Base-by-base conservation (phyloP, 2,797 vertebrate species). In the Spondyliosoma cantharus region DNA sequence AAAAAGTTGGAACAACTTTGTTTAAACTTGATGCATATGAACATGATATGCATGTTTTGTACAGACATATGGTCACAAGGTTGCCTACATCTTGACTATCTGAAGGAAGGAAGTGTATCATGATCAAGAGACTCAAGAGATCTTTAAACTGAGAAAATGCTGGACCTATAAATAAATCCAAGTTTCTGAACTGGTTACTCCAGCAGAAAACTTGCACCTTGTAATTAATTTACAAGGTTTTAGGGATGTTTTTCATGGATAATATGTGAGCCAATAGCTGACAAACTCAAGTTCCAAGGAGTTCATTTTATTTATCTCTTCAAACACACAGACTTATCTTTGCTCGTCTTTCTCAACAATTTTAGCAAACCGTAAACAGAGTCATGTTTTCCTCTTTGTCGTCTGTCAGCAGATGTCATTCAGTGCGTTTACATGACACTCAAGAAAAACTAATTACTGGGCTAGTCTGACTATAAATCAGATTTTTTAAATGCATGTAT, bases 401-500 rank as follows among this genome's bases (percentile, higher is more conserved):
- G 7, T 9, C 27, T 7, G 29, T 53, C 19, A 60, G 56, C 22
- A 67, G 22, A 66, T 74, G 46, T 61, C 48, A 60, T n/a, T n/a
- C n/a, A n/a, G n/a, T n/a, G n/a, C n/a, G n/a, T n/a, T n/a, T n/a
- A n/a, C n/a, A n/a, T n/a, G n/a, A n/a, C n/a, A n/a, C n/a, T n/a
- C n/a, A n/a, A n/a, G n/a, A n/a, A n/a, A n/a, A n/a, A n/a, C n/a
- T n/a, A n/a, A n/a, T n/a, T n/a, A n/a, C n/a, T n/a, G n/a, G n/a
- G n/a, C n/a, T n/a, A n/a, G n/a, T n/a, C n/a, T n/a, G n/a, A n/a
- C n/a, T n/a, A n/a, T n/a, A n/a, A n/a, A n/a, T n/a, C n/a, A n/a
- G n/a, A n/a, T n/a, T n/a, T n/a, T n/a, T n/a, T n/a, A n/a, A n/a
- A n/a, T n/a, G n/a, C n/a, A n/a, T n/a, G n/a, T n/a, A n/a, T n/a